Percentiles rank a stretch among this genome's conserved stretches.
phyloP scores from a whole-genome alignment of 2,797 vertebrate genomes.

The Taenioides sp. region DNA sequence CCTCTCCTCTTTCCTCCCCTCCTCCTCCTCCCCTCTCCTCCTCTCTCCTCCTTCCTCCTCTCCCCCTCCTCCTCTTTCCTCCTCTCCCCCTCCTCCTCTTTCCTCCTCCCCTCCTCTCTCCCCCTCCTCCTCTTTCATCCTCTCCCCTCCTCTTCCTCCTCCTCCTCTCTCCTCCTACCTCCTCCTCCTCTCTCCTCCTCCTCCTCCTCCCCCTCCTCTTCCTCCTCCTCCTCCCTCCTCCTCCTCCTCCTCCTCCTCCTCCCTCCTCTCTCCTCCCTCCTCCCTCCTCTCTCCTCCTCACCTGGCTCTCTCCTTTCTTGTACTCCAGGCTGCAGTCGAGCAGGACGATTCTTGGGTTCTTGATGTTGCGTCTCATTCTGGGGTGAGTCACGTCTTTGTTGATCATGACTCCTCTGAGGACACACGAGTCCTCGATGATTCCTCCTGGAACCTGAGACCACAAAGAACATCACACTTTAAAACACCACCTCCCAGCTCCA shows the following conservation, averaged over 20 bases:
- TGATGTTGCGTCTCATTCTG: constrained; percentile 88
- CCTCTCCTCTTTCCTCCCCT: too few relatives aligned
- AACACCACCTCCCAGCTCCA: too few relatives aligned
- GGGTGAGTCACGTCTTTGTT: constrained; percentile 96
- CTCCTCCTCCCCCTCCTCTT: neutral
- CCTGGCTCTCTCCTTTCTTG: constrained; percentile 99
- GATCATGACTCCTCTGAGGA: constrained; percentile 91
- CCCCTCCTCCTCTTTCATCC: too few relatives aligned
- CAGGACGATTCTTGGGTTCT: constrained; percentile 89
- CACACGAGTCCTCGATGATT: constrained; percentile 89
- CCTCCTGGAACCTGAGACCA: constrained; percentile 87
- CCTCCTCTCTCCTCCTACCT: too few relatives aligned
- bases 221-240: neutral
- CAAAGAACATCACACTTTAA: neutral
- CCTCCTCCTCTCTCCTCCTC: neutral
- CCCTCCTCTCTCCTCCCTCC: neutral
- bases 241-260: too few relatives aligned
- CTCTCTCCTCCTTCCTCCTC: too few relatives aligned
- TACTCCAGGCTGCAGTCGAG: constrained; percentile 95
- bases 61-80: too few relatives aligned
- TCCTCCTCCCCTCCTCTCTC: too few relatives aligned
- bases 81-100: too few relatives aligned
- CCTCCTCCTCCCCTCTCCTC: too few relatives aligned
- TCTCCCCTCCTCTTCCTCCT: too few relatives aligned
- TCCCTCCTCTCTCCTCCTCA: constrained; percentile 39